A percentile compares a stretch with the other conserved stretches of the same genome.
These are phyloP conservation scores for Nasalis larvatus DNA, from an alignment of 2,113 vertebrate species.

Conservation along the genomic window DNA sequence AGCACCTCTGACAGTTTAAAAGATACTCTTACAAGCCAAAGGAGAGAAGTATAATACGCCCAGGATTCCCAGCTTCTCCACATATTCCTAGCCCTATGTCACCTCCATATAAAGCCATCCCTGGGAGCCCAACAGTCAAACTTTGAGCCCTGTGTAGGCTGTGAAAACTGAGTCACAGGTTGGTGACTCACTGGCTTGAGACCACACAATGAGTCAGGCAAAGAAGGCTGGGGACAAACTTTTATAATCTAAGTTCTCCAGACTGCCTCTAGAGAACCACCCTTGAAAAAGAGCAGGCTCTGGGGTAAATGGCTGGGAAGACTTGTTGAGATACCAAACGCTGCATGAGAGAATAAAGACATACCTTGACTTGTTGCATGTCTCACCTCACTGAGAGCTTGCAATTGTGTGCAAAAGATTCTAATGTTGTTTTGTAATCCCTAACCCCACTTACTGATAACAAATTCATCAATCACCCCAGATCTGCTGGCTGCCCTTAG, in stretches of 20 bases:
- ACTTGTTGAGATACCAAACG: neutral
- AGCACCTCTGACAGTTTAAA: neutral
- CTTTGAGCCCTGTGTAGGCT: neutral
- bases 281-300: neutral
- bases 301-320: neutral
- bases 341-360: neutral
- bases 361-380: neutral
- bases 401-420: neutral
- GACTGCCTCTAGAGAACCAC: neutral
- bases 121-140: neutral
- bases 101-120: neutral
- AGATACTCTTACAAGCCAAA: neutral
- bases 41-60: neutral
- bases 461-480: neutral
- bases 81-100: neutral
- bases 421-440: neutral
- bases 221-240: neutral
- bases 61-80: neutral
- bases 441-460: neutral
- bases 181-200: slow-evolving; percentile 66
- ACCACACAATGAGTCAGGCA: slow-evolving; percentile 71
- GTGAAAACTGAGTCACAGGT: slow-evolving; percentile 56
- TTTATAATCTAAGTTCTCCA: slow-evolving; percentile 14
- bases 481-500: neutral
- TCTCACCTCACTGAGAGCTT: neutral